A percentile compares a stretch with the other conserved stretches of the same genome.
phyloP scores from a whole-genome alignment of 1,140 invertebrate species.

The Lepidurus apus region DNA sequence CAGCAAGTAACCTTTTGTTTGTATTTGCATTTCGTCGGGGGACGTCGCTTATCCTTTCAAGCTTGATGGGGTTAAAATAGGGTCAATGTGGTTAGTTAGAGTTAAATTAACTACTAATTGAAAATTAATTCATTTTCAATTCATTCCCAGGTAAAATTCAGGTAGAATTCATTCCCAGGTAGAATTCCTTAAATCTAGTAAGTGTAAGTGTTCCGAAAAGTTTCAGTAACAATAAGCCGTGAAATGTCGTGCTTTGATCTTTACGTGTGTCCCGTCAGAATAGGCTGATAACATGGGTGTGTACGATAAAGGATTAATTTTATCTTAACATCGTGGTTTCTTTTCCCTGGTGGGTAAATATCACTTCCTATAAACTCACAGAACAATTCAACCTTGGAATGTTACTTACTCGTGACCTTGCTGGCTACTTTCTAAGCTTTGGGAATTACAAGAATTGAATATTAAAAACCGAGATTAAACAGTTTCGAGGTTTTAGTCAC shows the following conservation, averaged over 20 bases:
- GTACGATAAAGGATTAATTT: background rate
- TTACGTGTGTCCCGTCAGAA: background rate
- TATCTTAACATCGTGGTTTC: background rate
- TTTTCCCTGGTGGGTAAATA: background rate
- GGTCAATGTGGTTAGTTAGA: too few species aligned
- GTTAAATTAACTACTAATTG: too few species aligned
- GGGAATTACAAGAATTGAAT: background rate
- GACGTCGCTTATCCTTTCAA: too few species aligned
- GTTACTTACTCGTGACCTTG: background rate
- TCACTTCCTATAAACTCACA: background rate
- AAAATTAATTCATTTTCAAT: too few species aligned
- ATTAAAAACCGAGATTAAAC: too few species aligned
- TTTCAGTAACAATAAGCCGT: too few species aligned
- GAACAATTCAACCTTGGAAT: background rate
- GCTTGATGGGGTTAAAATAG: too few species aligned
- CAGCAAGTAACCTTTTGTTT: background rate
- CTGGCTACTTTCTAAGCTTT: background rate
- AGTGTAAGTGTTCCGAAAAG: too few species aligned
- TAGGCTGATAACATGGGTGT: background rate
- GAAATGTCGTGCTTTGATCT: background rate
- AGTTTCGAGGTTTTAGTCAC: too few species aligned
- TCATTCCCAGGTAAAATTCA: too few species aligned
- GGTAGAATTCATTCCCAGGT: too few species aligned
- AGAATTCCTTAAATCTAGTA: too few species aligned
- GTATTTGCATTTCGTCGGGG: background rate